These are phyloP conservation scores for Toxostoma redivivum DNA, from an alignment of 2,113 vertebrate species.

Conservation along the genomic window DNA sequence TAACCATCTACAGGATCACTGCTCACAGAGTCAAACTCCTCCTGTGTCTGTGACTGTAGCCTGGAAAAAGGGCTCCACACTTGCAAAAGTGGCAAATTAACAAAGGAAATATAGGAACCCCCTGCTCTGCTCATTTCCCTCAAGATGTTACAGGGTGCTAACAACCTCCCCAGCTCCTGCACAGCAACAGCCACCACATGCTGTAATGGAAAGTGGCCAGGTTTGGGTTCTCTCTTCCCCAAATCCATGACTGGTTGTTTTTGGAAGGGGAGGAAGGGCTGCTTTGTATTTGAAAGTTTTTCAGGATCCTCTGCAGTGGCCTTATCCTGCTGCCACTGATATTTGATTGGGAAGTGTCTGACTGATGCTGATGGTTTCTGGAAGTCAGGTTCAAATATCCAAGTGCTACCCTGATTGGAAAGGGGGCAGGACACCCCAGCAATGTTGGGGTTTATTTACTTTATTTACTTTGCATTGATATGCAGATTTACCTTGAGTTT, in stretches of 20 bases:
- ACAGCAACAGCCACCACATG: accelerated
- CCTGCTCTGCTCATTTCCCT: background rate
- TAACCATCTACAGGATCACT: background rate
- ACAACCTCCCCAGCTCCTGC: background rate
- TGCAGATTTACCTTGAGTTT: background rate
- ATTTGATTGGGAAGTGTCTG: background rate
- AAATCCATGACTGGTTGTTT: background rate
- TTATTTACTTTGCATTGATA: accelerated
- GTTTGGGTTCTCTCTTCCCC: background rate
- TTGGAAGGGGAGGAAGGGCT: background rate
- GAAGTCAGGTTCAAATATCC: background rate
- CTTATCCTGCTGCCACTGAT: background rate
- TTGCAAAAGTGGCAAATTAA: background rate
- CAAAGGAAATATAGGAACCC: background rate
- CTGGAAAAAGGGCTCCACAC: background rate
- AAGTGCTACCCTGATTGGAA: background rate
- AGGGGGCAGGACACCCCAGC: background rate
- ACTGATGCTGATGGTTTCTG: background rate
- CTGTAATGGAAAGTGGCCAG: background rate
- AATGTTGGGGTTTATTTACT: background rate
- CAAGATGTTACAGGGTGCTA: accelerated
- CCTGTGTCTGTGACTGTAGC: background rate
- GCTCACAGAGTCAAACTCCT: background rate
- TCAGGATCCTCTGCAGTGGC: background rate
- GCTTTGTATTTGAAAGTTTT: background rate